Base-by-base conservation (phyloP, 2,888 invertebrate species). In the Bembecia ichneumoniformis region DNA sequence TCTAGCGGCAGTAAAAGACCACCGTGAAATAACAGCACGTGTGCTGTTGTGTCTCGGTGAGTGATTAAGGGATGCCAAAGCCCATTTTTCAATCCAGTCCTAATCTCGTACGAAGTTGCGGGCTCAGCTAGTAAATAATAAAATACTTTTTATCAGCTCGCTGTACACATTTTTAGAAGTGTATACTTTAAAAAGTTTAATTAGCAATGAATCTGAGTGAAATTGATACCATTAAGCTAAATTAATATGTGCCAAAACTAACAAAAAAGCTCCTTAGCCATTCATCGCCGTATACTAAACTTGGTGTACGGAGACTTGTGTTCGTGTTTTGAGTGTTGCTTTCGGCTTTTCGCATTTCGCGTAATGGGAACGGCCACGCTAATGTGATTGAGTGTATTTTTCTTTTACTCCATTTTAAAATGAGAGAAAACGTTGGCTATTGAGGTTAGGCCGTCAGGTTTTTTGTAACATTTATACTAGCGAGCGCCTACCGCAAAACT, bases 371-470 rank as follows among this genome's bases (percentile, higher is more conserved):
- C 67, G 62, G 62, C 59, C 67, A 64, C 66, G 74, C 74, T 82
- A 82, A 81, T 82, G 82, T 82, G 80, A 82, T 82, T 80, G 81
- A 71, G 64, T 68, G 62, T 64, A 69, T 67, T 71, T 71, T 77
- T 73, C 65, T 58, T 57, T 63, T 68, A 66, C 58, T 57, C 61
- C 59, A 65, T 70, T 72, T 74, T 66, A 64, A 67, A 74, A 62
- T 64, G 66, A 62, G 63, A 69, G 43, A 49, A 66, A 65, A 61
- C 62, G 49, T 34, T 15, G 15, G 9, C 35, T 57, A 58, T 62
- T 66, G 71, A 63, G 71, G 67, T 71, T 70, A 64, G 59, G 54
- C 46, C 46, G 44, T 11, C 9, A 44, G 44, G 10, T 56, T 59
- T 60, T 59, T 28, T 28, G 56, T 52, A 51, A 52, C 52, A 52